These are phyloP conservation scores for Saccostrea cuccullata DNA, from an alignment of 1,140 invertebrate genomes.

Conservation along the genomic window DNA sequence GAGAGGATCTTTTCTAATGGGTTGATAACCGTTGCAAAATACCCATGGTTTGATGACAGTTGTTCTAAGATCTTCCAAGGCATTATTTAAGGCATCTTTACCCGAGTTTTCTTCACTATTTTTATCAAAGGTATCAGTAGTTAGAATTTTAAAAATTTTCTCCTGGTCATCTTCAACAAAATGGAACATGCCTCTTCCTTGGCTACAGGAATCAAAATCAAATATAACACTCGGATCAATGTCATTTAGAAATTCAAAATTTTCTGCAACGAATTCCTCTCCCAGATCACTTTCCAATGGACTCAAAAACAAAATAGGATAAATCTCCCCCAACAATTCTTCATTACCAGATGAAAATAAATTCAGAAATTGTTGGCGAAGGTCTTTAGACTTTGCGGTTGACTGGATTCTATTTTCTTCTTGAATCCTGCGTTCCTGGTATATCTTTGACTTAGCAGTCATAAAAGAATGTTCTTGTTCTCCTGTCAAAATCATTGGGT, in stretches of 20 bases:
- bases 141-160: constrained; percentile 57
- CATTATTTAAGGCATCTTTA: constrained; percentile 40
- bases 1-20: constrained; percentile 39
- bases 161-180: constrained; percentile 54
- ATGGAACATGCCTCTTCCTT: constrained; percentile 56
- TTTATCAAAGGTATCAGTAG: constrained; percentile 61
- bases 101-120: constrained; percentile 38
- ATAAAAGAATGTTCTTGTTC: constrained; percentile 45
- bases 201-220: constrained; percentile 62
- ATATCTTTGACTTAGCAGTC: constrained; percentile 44
- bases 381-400: not conserved
- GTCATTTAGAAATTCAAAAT: constrained; percentile 57
- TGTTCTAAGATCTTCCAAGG: constrained; percentile 52
- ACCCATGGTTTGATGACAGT: constrained; percentile 60
- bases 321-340: constrained; percentile 45
- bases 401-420: constrained; percentile 46
- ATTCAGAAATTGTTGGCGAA: constrained; percentile 57
- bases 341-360: constrained; percentile 57
- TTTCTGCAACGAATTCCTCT: constrained; percentile 36
- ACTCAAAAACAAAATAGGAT: constrained; percentile 55
- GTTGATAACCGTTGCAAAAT: constrained; percentile 66
- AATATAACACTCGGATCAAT: constrained; percentile 59
- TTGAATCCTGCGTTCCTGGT: constrained; percentile 47
- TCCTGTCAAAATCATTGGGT: constrained; percentile 1
- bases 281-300: constrained; percentile 48